Conservation (phyloP, 2,113 vertebrate species). For the Zapornia atra region DNA sequence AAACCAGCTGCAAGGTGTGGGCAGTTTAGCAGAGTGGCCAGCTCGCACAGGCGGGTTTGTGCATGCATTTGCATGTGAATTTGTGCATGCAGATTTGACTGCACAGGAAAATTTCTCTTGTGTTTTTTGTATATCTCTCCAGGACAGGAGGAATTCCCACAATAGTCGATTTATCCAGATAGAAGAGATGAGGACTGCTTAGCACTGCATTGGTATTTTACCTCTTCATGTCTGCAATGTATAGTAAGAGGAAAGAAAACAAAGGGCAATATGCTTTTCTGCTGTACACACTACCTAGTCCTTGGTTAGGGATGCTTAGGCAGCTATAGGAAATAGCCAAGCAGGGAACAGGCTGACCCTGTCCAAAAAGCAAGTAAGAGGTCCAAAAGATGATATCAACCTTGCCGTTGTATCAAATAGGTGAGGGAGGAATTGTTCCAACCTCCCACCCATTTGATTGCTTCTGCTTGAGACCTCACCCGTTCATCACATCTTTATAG, state of each 20-base stretch:
- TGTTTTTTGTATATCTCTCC: background rate
- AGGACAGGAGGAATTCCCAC: background rate
- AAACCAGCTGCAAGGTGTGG: background rate
- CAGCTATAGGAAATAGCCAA: background rate
- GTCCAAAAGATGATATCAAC: background rate
- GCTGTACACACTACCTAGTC: background rate
- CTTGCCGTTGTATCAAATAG: background rate
- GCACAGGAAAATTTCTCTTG: background rate
- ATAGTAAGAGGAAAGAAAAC: background rate
- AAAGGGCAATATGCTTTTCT: background rate
- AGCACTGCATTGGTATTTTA: background rate
- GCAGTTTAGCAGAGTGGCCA: background rate
- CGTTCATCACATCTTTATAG: background rate
- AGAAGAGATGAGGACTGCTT: background rate
- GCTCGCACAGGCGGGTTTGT: background rate
- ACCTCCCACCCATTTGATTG: background rate
- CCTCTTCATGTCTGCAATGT: background rate
- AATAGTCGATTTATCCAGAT: background rate
- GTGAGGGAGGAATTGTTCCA: background rate
- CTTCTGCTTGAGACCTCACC: background rate
- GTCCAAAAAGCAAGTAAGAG: background rate
- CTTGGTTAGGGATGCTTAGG: background rate
- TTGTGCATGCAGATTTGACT: background rate
- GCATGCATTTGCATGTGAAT: background rate
- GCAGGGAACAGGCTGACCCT: background rate